A percentile compares a stretch with the other conserved stretches of the same genome.
Evolutionary conservation across 2,797 vertebrate genomes (phyloP).

Genomic region (Odontamblyopus lacepedii): DNA sequence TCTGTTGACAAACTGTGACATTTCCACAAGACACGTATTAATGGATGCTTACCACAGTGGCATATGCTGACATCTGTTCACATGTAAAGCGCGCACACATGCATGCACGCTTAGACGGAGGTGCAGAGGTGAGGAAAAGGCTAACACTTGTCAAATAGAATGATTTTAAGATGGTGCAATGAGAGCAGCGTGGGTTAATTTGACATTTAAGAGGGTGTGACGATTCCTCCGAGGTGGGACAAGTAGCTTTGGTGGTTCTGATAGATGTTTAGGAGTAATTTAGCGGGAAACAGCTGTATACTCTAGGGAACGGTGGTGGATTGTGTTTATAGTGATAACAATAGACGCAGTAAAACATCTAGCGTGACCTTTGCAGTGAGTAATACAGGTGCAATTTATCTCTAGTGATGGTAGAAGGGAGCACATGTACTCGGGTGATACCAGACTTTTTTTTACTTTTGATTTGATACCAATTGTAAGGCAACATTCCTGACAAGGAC

Average conservation of each 20-base stretch:
- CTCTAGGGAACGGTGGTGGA: conserved; percentile 49
- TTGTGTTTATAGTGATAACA: conserved; percentile 10
- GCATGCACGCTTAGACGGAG: conserved; percentile 26
- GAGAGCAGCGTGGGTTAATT: conserved; percentile 58
- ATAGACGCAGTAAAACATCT: conserved; percentile 9
- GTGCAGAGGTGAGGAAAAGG: conserved; percentile 52
- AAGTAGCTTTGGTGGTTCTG: conserved; percentile 61
- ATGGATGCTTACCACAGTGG: conserved; percentile 55
- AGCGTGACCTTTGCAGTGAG: neutral
- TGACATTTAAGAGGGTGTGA: conserved; percentile 64
- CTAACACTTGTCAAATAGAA: conserved; percentile 64
- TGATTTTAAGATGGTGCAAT: conserved; percentile 71
- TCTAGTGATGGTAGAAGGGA: neutral
- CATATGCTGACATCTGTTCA: conserved; percentile 72
- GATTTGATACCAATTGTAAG: neutral
- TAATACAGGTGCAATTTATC: neutral
- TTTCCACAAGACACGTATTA: conserved; percentile 65
- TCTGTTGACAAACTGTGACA: conserved; percentile 46
- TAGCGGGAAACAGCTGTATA: conserved; percentile 46
- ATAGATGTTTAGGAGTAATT: conserved; percentile 63
- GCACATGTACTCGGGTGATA: neutral
- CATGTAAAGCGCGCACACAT: conserved; percentile 40
- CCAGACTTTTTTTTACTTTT: neutral
- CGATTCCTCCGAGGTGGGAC: conserved; percentile 57
- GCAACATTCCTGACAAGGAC: too few relatives aligned